phyloP scores from a whole-genome alignment of 2,113 vertebrate species.

The Saccopteryx bilineata region DNA sequence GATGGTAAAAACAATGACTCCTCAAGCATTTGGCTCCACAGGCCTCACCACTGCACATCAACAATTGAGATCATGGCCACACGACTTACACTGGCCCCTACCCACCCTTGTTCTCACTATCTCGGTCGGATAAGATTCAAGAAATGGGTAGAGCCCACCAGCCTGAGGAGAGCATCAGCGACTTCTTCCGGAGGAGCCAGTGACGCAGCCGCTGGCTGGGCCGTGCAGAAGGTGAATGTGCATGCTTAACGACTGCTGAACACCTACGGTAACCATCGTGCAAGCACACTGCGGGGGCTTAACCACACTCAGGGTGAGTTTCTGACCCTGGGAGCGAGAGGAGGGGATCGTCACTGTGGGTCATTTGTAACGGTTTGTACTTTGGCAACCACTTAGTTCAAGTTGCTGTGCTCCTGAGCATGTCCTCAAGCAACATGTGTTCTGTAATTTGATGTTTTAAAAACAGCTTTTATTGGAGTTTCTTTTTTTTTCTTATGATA shows the following conservation, averaged over 20 bases:
- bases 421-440: constrained; percentile 52
- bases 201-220: not conserved
- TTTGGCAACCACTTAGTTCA: constrained; percentile 23
- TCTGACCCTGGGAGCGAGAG: not conserved
- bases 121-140: not conserved
- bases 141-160: not conserved
- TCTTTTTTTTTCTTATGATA: constrained; percentile 34
- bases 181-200: not conserved
- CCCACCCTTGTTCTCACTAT: not conserved
- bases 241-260: accelerated
- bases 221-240: accelerated
- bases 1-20: not conserved
- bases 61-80: not conserved
- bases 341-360: too few species aligned
- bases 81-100: not conserved
- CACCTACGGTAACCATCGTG: accelerated
- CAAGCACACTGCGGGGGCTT: accelerated
- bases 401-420: constrained; percentile 47
- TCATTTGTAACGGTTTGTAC: not conserved
- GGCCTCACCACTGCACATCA: not conserved
- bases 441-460: constrained; percentile 64
- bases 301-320: too few species aligned
- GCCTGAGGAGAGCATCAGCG: not conserved
- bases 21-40: not conserved
- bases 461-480: constrained; percentile 46